Conservation (phyloP, 1,140 invertebrate species). For the Prorops nasuta region DNA sequence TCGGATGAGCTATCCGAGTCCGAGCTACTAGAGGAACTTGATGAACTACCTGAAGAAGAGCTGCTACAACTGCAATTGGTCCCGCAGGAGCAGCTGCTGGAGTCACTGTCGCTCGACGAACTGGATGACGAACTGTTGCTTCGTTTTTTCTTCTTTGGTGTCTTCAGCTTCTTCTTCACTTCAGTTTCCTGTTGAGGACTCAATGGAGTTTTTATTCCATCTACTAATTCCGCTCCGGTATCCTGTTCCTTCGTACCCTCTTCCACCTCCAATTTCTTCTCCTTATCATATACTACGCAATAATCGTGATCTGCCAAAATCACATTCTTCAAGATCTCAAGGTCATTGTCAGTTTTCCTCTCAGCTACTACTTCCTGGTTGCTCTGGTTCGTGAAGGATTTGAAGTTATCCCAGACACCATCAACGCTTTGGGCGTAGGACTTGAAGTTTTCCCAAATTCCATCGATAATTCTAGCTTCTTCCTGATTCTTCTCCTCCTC, state of each 20-base stretch:
- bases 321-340: constrained; percentile 41
- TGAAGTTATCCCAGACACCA: constrained; percentile 41
- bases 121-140: constrained; percentile 61
- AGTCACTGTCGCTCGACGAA: constrained; percentile 73
- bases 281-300: constrained; percentile 38
- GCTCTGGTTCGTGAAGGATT: background rate
- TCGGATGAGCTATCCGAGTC: constrained; percentile 68
- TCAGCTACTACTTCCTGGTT: constrained; percentile 7
- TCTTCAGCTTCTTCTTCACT: constrained; percentile 42
- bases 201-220: constrained; percentile 38
- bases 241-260: constrained; percentile 12
- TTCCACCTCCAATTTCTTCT: constrained; percentile 40
- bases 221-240: constrained; percentile 28
- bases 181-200: constrained; percentile 15
- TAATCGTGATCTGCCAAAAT: constrained; percentile 60
- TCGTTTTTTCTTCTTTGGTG: constrained; percentile 50
- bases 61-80: constrained; percentile 77
- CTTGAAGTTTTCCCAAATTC: constrained; percentile 83
- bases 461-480: constrained; percentile 57
- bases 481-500: constrained; percentile 54
- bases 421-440: constrained; percentile 63
- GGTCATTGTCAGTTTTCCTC: constrained; percentile 20
- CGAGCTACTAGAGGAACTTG: constrained; percentile 68
- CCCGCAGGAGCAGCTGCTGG: constrained; percentile 74
- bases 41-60: constrained; percentile 59